A percentile compares a stretch with the other conserved stretches of the same genome.
Conservation (phyloP, 2,113 vertebrate genomes). For the Muntiacus muntjak region DNA sequence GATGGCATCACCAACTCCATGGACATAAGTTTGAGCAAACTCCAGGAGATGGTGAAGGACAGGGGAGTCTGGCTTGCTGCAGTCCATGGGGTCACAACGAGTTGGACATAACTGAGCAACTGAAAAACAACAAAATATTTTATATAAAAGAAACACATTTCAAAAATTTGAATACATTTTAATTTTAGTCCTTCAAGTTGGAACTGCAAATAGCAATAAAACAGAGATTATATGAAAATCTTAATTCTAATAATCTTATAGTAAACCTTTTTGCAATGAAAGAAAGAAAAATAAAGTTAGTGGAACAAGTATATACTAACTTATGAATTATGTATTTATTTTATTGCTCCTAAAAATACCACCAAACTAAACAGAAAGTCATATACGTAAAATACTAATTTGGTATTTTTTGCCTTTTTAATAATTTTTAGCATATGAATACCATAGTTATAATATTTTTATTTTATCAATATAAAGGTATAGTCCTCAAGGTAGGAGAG, state of each 20-base stretch:
- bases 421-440: neutral
- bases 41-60: no score
- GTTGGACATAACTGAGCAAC: no score
- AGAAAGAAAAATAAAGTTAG: neutral
- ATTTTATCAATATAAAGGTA: neutral
- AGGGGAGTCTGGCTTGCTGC: no score
- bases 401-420: neutral
- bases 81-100: no score
- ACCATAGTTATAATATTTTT: neutral
- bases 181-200: neutral
- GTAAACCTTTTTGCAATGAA: neutral
- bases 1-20: no score
- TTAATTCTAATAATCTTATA: neutral
- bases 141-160: no score
- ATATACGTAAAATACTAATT: neutral
- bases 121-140: no score
- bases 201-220: neutral
- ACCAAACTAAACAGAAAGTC: neutral
- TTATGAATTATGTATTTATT: neutral
- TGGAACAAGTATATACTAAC: neutral
- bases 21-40: no score
- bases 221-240: neutral
- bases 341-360: neutral
- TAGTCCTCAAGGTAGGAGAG: neutral
- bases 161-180: no score